Percentiles rank a stretch among this genome's conserved stretches.
phyloP scores from a whole-genome alignment of 2,888 invertebrate genomes.

The Spialia ferax region DNA sequence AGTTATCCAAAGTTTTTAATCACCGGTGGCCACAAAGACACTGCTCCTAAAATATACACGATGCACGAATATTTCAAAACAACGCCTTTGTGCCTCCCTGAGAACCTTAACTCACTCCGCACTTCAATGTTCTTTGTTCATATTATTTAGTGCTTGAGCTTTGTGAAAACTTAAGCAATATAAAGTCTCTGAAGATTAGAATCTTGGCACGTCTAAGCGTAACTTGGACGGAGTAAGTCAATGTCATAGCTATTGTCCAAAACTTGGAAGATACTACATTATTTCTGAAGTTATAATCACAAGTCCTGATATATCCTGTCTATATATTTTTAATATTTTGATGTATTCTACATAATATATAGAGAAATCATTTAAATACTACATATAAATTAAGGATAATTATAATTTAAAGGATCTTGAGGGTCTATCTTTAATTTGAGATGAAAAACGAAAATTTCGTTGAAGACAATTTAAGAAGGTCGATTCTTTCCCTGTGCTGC shows the following conservation, averaged over 20 bases:
- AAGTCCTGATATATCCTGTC: too few species aligned
- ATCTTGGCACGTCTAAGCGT: conserved; percentile 32
- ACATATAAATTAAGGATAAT: too few species aligned
- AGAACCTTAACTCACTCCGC: conserved; percentile 33
- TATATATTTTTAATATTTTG: too few species aligned
- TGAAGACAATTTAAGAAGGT: too few species aligned
- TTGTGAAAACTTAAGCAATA: conserved; percentile 37
- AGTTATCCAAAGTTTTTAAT: conserved; percentile 11
- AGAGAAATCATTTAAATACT: too few species aligned
- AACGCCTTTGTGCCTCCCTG: conserved; percentile 49
- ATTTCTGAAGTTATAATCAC: background rate
- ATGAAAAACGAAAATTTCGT: too few species aligned
- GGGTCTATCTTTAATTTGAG: too few species aligned
- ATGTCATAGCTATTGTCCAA: conserved; percentile 22
- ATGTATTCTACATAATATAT: too few species aligned
- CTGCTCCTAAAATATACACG: background rate
- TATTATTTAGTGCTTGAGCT: conserved; percentile 28
- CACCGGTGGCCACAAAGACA: background rate
- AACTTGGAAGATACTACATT: conserved; percentile 16
- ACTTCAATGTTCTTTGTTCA: conserved; percentile 31
- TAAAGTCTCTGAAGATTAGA: conserved; percentile 34
- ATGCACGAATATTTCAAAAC: conserved; percentile 15
- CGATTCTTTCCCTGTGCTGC: too few species aligned
- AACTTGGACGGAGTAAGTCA: conserved; percentile 27
- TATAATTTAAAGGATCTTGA: too few species aligned